Conservation (phyloP, 2,113 vertebrate genomes). For the Lepus timidus region DNA sequence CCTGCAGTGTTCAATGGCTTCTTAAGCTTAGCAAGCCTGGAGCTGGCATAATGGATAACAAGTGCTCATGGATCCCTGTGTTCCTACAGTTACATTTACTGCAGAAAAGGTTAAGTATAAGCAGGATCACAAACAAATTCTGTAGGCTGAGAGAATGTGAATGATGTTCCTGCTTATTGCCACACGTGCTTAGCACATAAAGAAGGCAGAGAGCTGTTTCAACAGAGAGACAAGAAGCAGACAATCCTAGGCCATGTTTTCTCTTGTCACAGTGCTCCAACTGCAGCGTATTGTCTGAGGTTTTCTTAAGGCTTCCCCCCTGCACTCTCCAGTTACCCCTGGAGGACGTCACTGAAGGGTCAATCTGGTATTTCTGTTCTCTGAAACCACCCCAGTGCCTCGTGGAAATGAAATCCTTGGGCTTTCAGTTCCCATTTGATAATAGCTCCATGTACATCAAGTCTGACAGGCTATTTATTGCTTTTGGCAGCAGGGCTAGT, state of each 20-base stretch:
- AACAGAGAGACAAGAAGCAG: neutral
- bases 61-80: neutral
- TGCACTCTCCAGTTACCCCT: neutral
- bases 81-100: neutral
- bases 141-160: conserved; percentile 1
- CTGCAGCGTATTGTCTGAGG: neutral
- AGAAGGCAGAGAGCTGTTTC: neutral
- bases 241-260: neutral
- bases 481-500: conserved; percentile 8
- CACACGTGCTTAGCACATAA: neutral
- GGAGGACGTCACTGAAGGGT: neutral
- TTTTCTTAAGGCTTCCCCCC: conserved; percentile 53
- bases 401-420: neutral
- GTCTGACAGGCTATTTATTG: conserved; percentile 14
- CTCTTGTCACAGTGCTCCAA: neutral
- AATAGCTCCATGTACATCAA: neutral
- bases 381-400: neutral
- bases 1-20: neutral
- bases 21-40: neutral
- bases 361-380: conserved; percentile 27
- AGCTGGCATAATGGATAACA: neutral
- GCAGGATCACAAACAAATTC: neutral
- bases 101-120: neutral
- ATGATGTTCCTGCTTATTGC: neutral
- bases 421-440: neutral